Conservation (phyloP, 2,797 vertebrate species). For the Acanthurus tractus region DNA sequence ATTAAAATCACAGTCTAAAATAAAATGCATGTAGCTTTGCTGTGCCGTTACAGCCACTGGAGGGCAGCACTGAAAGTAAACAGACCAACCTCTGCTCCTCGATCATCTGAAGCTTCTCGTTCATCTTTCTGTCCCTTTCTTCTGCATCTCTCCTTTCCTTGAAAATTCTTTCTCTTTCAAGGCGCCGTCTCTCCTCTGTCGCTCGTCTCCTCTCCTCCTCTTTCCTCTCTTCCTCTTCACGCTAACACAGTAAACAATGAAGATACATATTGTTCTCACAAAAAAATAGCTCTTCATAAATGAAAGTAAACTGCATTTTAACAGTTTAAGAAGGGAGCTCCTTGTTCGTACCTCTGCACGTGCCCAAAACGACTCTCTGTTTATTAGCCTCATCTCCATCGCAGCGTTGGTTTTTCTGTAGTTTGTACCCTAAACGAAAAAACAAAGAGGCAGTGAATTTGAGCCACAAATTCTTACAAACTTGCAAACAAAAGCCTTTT, state of each 20-base stretch:
- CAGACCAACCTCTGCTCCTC: conserved; percentile 83
- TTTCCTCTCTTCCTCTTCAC: conserved; percentile 87
- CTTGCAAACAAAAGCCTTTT: neutral
- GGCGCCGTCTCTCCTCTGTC: conserved; percentile 82
- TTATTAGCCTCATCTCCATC: conserved; percentile 90
- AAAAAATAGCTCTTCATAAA: neutral
- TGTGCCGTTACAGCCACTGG: conserved; percentile 20
- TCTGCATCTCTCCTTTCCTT: conserved; percentile 85
- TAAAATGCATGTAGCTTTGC: neutral
- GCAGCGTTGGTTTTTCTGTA: conserved; percentile 92
- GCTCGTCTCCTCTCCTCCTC: conserved; percentile 83
- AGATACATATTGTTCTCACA: neutral
- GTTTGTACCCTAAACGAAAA: conserved; percentile 87
- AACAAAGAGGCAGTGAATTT: neutral
- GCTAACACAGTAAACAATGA: conserved; percentile 64
- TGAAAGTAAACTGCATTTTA: neutral
- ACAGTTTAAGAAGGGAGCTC: neutral
- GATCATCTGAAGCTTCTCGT: conserved; percentile 86
- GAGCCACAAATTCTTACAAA: neutral
- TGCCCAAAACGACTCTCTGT: conserved; percentile 92
- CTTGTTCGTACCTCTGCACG: conserved; percentile 86
- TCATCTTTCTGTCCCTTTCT: conserved; percentile 87
- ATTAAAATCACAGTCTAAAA: neutral
- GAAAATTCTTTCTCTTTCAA: conserved; percentile 83
- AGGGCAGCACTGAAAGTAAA: conserved; percentile 21